Evolutionary conservation across 2,797 vertebrate genomes (phyloP), one percentile per base, ranked within the genome.

Genomic region (Neosalanx taihuensis): DNA sequence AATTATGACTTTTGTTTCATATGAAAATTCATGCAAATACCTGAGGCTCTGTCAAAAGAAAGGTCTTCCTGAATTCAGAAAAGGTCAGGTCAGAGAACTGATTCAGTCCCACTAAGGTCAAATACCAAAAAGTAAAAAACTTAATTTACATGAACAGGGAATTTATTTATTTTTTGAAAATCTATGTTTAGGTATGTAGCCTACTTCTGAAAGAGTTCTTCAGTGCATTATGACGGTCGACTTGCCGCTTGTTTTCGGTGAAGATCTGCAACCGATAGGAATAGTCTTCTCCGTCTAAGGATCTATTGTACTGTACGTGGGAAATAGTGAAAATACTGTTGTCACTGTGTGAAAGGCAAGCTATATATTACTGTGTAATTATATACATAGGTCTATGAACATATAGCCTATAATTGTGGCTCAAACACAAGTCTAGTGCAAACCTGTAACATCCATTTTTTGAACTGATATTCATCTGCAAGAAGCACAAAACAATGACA

Each of bases 51-150:
- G 77, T 83, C 91, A 91, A 89, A 20, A 94, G 88, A 56, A 83
- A 91, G 4, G 72, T 72, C 12, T 81, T 90, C 26, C 82, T 89
- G 30, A 95, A 91, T 71, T 95, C 94, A 0, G 75, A 58, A 53
- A 92, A 94, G 35, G 89, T 93, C 91, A 93, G 83, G 7, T 94
- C 94, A 1, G 94, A 93, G 76, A 95, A 95, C 70, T 92, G 90
- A 84, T 95, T 95, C 59, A 94, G 84, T 2, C 82, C 83, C 94
- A 94, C 95, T 95, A 3, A 17, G 51, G 13, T 15, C 17, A 7
- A 70, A 56, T 35, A 53, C 23, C 3, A 59, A 17, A 51, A 59
- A 76, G 63, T 31, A 33, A 0, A 72, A 76, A 68, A 73, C 23
- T 0, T 73, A 71, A 31, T 31, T 5, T 58, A 7, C 78, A 12